phyloP scores from a whole-genome alignment of 2,888 invertebrate species.

The Parelbella ahira region DNA sequence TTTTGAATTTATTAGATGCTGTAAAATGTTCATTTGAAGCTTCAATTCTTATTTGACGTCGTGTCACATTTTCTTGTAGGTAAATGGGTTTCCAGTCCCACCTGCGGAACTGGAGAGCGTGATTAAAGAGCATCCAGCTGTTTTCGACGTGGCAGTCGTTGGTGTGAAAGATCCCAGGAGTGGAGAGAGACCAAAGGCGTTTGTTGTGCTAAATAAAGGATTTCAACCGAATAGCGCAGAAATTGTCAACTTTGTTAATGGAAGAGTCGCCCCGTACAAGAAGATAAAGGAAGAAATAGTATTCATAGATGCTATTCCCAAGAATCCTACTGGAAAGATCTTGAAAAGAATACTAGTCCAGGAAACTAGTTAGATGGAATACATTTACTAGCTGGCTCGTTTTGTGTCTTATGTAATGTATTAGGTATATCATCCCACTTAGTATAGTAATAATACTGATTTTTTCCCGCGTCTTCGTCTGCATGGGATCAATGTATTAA shows the following conservation, averaged over 20 bases:
- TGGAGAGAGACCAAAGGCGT: constrained; percentile 91
- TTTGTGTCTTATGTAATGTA: no score
- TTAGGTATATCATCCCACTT: no score
- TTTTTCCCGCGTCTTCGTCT: no score
- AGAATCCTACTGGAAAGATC: constrained; percentile 89
- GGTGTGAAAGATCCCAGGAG: constrained; percentile 85
- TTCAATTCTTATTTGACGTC: no score
- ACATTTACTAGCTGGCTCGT: no score
- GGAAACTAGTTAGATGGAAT: no score
- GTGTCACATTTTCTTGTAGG: constrained; percentile 47
- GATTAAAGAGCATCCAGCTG: constrained; percentile 85
- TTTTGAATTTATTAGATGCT: no score
- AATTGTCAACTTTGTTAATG: constrained; percentile 82
- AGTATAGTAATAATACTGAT: no score
- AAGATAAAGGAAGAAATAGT: constrained; percentile 83
- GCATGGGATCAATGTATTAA: no score
- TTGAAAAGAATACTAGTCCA: constrained; percentile 81
- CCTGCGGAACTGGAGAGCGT: constrained; percentile 93
- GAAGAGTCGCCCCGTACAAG: constrained; percentile 88
- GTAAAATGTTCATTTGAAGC: no score
- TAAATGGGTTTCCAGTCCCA: constrained; percentile 89
- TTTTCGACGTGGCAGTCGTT: constrained; percentile 91
- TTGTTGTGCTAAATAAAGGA: constrained; percentile 81
- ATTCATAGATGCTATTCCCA: constrained; percentile 86
- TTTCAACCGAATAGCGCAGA: constrained; percentile 69